phyloP scores from a whole-genome alignment of 2,888 invertebrate species.

The Xanthorhoe spadicearia region DNA sequence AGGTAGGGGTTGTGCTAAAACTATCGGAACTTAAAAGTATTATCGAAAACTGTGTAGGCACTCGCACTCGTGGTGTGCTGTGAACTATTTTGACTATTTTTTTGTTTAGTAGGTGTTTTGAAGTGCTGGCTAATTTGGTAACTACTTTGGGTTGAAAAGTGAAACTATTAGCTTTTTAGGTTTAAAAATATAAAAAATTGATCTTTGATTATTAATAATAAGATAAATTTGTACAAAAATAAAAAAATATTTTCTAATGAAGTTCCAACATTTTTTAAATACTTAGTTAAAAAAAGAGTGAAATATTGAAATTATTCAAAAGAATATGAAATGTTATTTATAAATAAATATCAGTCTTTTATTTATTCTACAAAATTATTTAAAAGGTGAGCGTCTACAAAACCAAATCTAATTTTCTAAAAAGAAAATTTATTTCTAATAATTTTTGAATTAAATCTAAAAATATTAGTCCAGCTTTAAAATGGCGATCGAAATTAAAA shows the following conservation, averaged over 20 bases:
- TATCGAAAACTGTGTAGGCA: slow-evolving; percentile 24
- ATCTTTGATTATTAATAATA: not conserved
- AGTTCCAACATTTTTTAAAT: not conserved
- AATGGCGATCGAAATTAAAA: slow-evolving; percentile 44
- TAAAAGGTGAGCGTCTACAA: not conserved
- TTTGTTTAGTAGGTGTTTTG: slow-evolving; percentile 5
- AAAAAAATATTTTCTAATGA: not conserved
- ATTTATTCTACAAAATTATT: slow-evolving; percentile 22
- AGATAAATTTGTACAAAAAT: too few species aligned
- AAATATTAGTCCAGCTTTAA: slow-evolving; percentile 47
- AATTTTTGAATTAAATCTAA: slow-evolving; percentile 18
- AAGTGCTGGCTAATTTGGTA: slow-evolving; percentile 21
- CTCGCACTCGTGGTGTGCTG: slow-evolving; percentile 26
- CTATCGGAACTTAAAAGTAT: slow-evolving; percentile 12
- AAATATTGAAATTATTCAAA: not conserved
- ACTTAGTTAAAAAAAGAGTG: not conserved
- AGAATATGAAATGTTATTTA: not conserved
- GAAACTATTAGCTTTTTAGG: not conserved
- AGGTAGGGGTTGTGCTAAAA: slow-evolving; percentile 33
- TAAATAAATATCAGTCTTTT: slow-evolving; percentile 5
- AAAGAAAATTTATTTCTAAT: not conserved
- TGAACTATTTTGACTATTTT: slow-evolving; percentile 21
- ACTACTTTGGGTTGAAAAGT: slow-evolving; percentile 10
- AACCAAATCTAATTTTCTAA: slow-evolving; percentile 31
- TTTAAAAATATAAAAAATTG: not conserved